phyloP scores from a whole-genome alignment of 2,797 vertebrate genomes.

The Ispidina lecontei region DNA sequence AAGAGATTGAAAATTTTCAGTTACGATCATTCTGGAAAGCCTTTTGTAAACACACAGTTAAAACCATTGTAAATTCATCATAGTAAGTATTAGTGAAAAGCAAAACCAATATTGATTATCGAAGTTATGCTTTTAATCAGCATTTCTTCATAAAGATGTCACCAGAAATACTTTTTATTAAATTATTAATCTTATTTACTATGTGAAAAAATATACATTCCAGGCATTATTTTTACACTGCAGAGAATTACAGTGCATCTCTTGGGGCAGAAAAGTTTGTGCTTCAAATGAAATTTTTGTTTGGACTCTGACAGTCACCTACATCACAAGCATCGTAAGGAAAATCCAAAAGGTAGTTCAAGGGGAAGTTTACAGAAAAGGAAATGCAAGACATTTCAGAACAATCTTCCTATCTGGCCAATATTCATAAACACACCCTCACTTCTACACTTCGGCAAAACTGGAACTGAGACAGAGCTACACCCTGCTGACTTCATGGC shows the following conservation, averaged over 20 bases:
- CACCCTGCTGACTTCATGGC: background rate
- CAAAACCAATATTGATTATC: background rate
- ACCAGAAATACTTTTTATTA: constrained; percentile 10
- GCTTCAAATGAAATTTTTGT: background rate
- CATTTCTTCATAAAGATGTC: constrained; percentile 6
- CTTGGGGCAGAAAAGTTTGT: constrained; percentile 25
- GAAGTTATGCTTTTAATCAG: background rate
- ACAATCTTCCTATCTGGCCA: background rate
- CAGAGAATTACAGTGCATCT: constrained; percentile 26
- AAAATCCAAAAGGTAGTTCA: background rate
- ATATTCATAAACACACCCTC: background rate
- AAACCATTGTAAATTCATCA: background rate
- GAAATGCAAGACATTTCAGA: background rate
- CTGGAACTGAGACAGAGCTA: background rate
- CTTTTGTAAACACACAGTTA: background rate
- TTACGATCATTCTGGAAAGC: background rate
- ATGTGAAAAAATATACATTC: constrained; percentile 34
- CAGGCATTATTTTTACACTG: constrained; percentile 12
- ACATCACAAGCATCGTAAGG: background rate
- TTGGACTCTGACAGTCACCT: background rate
- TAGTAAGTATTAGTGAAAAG: background rate
- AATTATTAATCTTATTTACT: constrained; percentile 32
- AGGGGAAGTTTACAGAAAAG: background rate
- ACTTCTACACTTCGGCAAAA: background rate
- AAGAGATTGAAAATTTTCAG: constrained; percentile 61